Evolutionary conservation across 2,113 vertebrate genomes (phyloP).

Genomic region (Patagioenas fasciata): DNA sequence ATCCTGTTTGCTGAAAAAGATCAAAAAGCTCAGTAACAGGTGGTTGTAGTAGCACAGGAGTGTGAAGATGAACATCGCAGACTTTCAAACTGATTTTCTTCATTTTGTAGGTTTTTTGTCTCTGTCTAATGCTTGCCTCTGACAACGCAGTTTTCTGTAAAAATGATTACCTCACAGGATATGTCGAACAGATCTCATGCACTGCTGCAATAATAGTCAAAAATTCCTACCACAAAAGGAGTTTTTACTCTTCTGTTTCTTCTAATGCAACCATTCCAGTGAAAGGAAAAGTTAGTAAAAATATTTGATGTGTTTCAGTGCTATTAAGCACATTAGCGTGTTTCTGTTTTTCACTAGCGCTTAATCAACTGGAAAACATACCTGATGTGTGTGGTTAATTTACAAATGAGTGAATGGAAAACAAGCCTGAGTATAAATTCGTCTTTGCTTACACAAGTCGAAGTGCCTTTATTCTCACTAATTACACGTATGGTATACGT

Average conservation of each 20-base stretch:
- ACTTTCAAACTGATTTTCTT: not conserved
- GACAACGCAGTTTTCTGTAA: not conserved
- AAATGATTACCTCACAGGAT: not conserved
- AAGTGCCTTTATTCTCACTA: not conserved
- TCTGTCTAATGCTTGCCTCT: not conserved
- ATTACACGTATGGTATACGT: not conserved
- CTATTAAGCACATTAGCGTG: not conserved
- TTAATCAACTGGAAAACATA: not conserved
- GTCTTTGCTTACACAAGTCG: not conserved
- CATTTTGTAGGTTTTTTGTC: not conserved
- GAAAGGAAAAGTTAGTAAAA: not conserved
- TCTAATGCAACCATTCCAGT: not conserved
- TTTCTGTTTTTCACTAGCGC: conserved; percentile 4
- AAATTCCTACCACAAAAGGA: not conserved
- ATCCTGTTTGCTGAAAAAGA: not conserved
- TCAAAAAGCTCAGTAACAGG: not conserved
- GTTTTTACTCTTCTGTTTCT: not conserved
- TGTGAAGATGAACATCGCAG: not conserved
- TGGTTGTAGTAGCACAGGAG: not conserved
- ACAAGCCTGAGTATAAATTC: not conserved
- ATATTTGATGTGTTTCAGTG: not conserved
- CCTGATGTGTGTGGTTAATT: not conserved
- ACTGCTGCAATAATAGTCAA: not conserved
- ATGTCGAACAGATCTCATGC: not conserved
- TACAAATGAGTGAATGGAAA: not conserved